Evolutionary conservation across 1,140 invertebrate genomes (phyloP), one percentile per base, ranked within the genome.

Genomic region (Philotrypesis tridentata): DNA sequence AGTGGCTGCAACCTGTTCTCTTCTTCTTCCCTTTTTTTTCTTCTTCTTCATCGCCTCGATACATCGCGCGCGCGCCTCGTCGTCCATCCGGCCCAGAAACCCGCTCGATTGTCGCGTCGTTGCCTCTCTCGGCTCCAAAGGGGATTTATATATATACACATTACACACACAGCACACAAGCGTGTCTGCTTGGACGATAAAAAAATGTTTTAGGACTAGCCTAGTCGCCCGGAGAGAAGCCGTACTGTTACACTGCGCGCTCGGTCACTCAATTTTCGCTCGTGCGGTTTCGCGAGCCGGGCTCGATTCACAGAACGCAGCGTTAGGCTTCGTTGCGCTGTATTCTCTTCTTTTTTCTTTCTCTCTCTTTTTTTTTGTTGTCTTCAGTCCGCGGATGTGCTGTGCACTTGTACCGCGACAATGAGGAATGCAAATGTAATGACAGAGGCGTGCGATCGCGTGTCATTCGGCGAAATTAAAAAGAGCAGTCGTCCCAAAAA

Each of bases 1-100:
- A 72, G 48, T 72, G 48, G 31, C 55, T 63, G 33, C 71, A 80
- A 74, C 60, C 71, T 80, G 71, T 80, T 80, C 61, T 25, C 17
- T 14, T 23, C 11, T 37, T 68, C 29, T 3, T 33, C 67, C 8
- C 21, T 72, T 3, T 70, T 21, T 17, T 17, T 23, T 29, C 63
- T 65, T 65, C 1, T 70, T 37, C 33, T 48, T 48, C 6, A n/a
- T n/a, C n/a, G n/a, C n/a, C n/a, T n/a, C n/a, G n/a, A n/a, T n/a
- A n/a, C n/a, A n/a, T n/a, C n/a, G n/a, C n/a, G n/a, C n/a, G n/a
- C n/a, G n/a, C n/a, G n/a, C n/a, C n/a, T n/a, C n/a, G n/a, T n/a
- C n/a, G n/a, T n/a, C n/a, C 48, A 31, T 71, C 31, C 55, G 23
- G 78, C 78, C 31, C 29, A 72, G 70, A 72, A 72, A 72, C 70